These are phyloP conservation scores for Choreutis nemorana DNA, from an alignment of 2,888 invertebrate genomes.

Conservation along the genomic window DNA sequence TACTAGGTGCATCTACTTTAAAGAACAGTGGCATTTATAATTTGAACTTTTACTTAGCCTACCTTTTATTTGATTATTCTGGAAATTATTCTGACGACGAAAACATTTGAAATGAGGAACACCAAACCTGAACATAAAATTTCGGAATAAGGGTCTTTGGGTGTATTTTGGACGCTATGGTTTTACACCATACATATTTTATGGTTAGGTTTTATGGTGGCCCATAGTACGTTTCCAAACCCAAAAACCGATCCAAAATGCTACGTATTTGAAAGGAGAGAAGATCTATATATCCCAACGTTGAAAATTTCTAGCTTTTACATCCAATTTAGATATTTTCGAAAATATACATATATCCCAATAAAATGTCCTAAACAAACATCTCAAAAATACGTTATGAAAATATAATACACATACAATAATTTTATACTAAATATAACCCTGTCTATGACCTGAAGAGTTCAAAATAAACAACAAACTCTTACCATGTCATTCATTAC, in stretches of 20 bases:
- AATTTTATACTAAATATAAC: conserved; percentile 67
- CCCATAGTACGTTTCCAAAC: no score
- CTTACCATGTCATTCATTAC: conserved; percentile 55
- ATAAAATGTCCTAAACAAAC: conserved; percentile 62
- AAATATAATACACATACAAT: conserved; percentile 66
- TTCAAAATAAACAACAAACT: conserved; percentile 52
- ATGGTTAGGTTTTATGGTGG: no score
- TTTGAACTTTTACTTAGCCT: conserved; percentile 66
- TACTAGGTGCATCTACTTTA: conserved; percentile 65
- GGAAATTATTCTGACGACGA: conserved; percentile 36
- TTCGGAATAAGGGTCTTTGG: no score
- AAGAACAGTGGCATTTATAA: conserved; percentile 65
- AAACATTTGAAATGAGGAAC: no score
- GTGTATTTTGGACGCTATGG: no score
- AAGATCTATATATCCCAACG: no score
- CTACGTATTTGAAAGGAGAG: no score
- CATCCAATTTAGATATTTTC: conserved; percentile 44
- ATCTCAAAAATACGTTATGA: conserved; percentile 65
- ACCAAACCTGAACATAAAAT: no score
- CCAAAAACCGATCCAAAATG: no score
- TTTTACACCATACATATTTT: no score
- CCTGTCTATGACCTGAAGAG: conserved; percentile 68
- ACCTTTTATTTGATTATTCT: conserved; percentile 36
- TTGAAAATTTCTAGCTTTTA: no score
- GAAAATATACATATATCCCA: conserved; percentile 63